A percentile compares a stretch with the other conserved stretches of the same genome.
Conservation (phyloP, 2,797 vertebrate species). For the Pyrocephalus nanus region DNA sequence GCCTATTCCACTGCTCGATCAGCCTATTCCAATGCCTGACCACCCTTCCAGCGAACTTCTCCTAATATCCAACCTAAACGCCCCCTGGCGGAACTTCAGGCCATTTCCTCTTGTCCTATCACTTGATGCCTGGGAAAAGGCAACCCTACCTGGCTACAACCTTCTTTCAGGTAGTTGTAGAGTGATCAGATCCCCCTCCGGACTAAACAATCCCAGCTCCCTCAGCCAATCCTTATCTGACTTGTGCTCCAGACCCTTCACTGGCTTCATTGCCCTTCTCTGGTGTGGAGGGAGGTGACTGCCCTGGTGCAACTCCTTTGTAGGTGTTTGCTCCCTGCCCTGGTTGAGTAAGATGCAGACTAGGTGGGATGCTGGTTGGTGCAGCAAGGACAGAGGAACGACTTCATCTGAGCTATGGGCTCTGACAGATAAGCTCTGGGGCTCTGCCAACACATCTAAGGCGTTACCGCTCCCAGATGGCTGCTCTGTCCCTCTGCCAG, state of each 20-base stretch:
- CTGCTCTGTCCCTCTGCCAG: not conserved
- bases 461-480: not conserved
- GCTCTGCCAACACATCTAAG: not conserved
- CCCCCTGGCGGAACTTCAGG: not conserved
- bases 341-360: rapidly evolving
- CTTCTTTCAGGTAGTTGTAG: not conserved
- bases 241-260: not conserved
- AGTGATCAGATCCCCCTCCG: not conserved
- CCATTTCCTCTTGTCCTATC: not conserved
- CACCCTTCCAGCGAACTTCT: not conserved
- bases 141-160: too few species aligned
- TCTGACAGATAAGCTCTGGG: not conserved
- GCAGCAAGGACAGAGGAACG: not conserved
- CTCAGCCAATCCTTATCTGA: not conserved
- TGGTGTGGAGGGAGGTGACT: rapidly evolving
- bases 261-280: not conserved
- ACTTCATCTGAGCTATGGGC: not conserved
- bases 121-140: not conserved
- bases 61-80: not conserved
- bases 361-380: not conserved
- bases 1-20: not conserved
- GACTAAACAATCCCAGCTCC: not conserved
- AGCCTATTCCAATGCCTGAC: not conserved
- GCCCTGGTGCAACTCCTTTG: too few species aligned
- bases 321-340: not conserved